Conservation (phyloP, 2,888 invertebrate genomes). For the Nymphalis urticae region DNA sequence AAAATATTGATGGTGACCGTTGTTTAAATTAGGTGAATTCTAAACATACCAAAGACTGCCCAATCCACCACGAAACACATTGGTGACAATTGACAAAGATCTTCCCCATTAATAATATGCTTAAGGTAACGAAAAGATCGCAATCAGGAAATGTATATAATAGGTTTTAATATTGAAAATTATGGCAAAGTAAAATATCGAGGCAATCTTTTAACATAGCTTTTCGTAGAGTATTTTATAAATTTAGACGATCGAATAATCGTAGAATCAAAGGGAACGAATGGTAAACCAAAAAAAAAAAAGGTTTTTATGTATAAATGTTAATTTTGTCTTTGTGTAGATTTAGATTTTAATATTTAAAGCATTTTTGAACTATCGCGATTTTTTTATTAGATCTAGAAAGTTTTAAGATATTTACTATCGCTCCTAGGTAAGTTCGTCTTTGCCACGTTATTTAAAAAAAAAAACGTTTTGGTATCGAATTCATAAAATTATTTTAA, state of each 20-base stretch:
- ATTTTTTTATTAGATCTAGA: neutral
- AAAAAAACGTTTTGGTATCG: no score
- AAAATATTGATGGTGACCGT: constrained; percentile 13
- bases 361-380: neutral
- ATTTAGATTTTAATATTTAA: neutral
- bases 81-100: constrained; percentile 28
- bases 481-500: no score
- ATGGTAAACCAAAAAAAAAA: neutral
- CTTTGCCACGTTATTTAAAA: neutral
- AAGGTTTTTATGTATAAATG: neutral
- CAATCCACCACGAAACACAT: constrained; percentile 14
- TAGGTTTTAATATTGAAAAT: no score
- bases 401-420: neutral
- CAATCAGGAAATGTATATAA: no score
- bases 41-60: constrained; percentile 37
- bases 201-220: neutral
- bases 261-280: neutral
- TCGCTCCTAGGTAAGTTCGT: neutral
- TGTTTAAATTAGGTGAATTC: constrained; percentile 6
- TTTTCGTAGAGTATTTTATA: neutral
- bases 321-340: no score
- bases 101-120: constrained; percentile 21
- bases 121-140: no score
- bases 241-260: neutral
- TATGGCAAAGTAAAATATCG: neutral